Conservation (phyloP, 2,797 vertebrate genomes). For the Sebastes umbrosus region DNA sequence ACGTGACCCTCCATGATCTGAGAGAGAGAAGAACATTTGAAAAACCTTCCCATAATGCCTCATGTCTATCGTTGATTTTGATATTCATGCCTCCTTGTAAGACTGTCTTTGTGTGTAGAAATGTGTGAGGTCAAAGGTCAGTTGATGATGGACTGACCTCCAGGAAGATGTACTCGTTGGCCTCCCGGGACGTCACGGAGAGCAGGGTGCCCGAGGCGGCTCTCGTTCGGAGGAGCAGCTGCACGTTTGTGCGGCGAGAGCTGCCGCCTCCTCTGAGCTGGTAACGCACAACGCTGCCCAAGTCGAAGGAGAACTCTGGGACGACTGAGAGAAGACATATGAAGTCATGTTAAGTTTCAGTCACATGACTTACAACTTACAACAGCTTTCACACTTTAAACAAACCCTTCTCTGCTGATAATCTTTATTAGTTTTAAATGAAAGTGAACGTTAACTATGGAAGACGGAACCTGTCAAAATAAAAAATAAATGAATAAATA, state of each 20-base stretch:
- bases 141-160: constrained; percentile 78
- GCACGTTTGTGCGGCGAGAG: constrained; percentile 77
- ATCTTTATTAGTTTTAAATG: not conserved
- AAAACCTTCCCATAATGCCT: not conserved
- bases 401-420: not conserved
- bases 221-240: constrained; percentile 87
- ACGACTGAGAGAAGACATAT: constrained; percentile 69
- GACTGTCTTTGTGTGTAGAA: not conserved
- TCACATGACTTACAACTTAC: too few species aligned
- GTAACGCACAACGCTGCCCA: constrained; percentile 81
- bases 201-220: constrained; percentile 80
- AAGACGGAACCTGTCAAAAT: too few species aligned
- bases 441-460: too few species aligned
- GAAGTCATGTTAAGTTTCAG: not conserved
- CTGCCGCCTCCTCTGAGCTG: constrained; percentile 79
- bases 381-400: not conserved
- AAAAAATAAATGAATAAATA: too few species aligned
- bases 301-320: constrained; percentile 88
- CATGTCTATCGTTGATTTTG: not conserved
- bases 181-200: constrained; percentile 80
- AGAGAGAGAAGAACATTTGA: not conserved
- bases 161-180: constrained; percentile 77
- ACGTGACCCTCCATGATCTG: constrained; percentile 86
- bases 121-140: not conserved
- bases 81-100: not conserved